Evolutionary conservation across 1,140 invertebrate species (phyloP), one percentile per base, ranked within the genome.

Genomic region (Trichonephila clavipes): DNA sequence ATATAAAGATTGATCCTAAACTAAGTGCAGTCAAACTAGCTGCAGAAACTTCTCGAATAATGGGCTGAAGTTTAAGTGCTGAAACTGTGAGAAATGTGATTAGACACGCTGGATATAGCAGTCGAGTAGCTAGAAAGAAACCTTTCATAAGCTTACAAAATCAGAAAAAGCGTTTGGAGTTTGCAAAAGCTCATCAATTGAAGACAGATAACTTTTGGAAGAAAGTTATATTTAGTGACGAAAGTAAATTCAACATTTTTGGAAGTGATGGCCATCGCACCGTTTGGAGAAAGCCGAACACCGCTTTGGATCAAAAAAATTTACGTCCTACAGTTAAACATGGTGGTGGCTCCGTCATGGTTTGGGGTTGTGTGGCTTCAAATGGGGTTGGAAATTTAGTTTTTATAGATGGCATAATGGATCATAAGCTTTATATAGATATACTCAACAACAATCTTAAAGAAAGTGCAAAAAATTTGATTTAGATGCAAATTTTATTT

Each of bases 101-200:
- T n/a, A n/a, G n/a, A n/a, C n/a, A n/a, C n/a, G n/a, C n/a, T n/a
- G n/a, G n/a, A n/a, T n/a, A n/a, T n/a, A n/a, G n/a, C n/a, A n/a
- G n/a, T n/a, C n/a, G n/a, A n/a, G n/a, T n/a, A n/a, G n/a, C n/a
- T n/a, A n/a, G n/a, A 64, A 88, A 66, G 62, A 66, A 88, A 66
- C 86, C 86, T 1, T 88, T 34, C 18, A 88, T 88, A 44, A 88
- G 28, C 62, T 66, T 66, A 19, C 61, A 34, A n/a, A 88, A 88
- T 88, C 59, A 44, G 64, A 88, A 64, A 66, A 88, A 88, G 40
- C 34, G 86, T 21, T 66, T 88, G 61, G 59, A 44, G 34, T 88
- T 88, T 88, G 86, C 86, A 88, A 88, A 88, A 88, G 40, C 28
- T 64, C 59, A 87, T 51, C 34, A 81, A 81, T 34, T 81, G 4